Evolutionary conservation across 2,888 invertebrate species (phyloP), one percentile per base, ranked within the genome.

Genomic region (Melipona bicolor): DNA sequence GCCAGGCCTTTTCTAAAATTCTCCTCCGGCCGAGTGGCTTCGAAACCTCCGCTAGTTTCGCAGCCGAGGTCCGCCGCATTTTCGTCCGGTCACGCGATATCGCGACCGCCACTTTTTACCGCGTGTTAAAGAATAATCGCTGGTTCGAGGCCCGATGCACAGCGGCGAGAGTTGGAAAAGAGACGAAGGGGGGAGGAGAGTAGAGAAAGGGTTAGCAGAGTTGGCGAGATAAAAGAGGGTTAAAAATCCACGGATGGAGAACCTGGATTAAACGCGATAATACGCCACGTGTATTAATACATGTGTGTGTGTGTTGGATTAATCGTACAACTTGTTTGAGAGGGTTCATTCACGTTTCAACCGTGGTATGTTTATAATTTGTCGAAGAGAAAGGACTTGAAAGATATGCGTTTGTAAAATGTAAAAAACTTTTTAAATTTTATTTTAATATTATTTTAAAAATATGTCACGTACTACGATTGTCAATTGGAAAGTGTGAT

Each of bases 201-300:
- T 27, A 24, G 36, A 15, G 32, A 52, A 43, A 69, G 67, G n/a
- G 56, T 56, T 56, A 56, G 56, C 56, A 59, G 32, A 32, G 3
- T 32, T 32, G 24, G 59, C 4, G 24, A 24, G 17, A 61, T 61
- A 32, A 24, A 24, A 11, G 61, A 27, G 24, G 24, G 24, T 61
- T 32, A 52, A 61, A 61, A 27, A 81, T 81, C 62, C 65, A 68
- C 27, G 75, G 32, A 72, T 77, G 62, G 81, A 76, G 84, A 77
- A 71, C 69, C 68, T 64, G 80, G 83, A 89, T 90, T 87, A 85
- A 88, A 85, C 67, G 69, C 84, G 90, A 89, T 90, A 88, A 90
- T 83, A 84, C 68, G 65, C 82, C 71, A 1, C 9, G 36, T 36
- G 32, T 32, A 32, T 32, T 32, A 32, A 32, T 32, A 32, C 4